phyloP scores from a whole-genome alignment of 2,113 vertebrate genomes.

The Illadopsis cleaveri region DNA sequence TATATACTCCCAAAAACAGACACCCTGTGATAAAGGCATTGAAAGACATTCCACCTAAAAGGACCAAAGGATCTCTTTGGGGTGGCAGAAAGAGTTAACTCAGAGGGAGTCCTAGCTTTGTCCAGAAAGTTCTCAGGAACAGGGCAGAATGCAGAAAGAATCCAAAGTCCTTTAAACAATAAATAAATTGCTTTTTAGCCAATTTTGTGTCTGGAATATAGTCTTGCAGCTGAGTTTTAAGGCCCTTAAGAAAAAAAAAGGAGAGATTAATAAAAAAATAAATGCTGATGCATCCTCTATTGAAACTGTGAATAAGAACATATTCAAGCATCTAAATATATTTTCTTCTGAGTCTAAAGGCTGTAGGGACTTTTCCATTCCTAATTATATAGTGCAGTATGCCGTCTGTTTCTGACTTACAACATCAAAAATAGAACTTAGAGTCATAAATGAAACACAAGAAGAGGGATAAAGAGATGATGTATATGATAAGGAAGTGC shows the following conservation, averaged over 20 bases:
- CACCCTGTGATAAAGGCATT: neutral
- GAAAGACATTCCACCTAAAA: neutral
- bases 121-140: neutral
- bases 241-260: neutral
- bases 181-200: neutral
- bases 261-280: neutral
- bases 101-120: neutral
- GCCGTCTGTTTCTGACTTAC: slow-evolving; percentile 27
- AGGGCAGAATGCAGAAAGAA: neutral
- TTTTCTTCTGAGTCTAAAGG: slow-evolving; percentile 17
- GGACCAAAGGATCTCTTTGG: neutral
- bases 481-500: neutral
- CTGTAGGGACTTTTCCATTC: slow-evolving; percentile 41
- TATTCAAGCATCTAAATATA: slow-evolving; percentile 31
- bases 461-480: neutral
- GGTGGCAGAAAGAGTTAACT: neutral
- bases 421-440: neutral
- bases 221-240: neutral
- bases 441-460: neutral
- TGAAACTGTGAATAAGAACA: slow-evolving; percentile 13
- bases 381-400: slow-evolving; percentile 30
- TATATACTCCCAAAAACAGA: neutral
- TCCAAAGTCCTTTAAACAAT: neutral
- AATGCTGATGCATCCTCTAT: neutral
- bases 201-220: neutral